Base-by-base conservation (phyloP, 2,888 invertebrate species). In the Thecocarcelia acutangulata region DNA sequence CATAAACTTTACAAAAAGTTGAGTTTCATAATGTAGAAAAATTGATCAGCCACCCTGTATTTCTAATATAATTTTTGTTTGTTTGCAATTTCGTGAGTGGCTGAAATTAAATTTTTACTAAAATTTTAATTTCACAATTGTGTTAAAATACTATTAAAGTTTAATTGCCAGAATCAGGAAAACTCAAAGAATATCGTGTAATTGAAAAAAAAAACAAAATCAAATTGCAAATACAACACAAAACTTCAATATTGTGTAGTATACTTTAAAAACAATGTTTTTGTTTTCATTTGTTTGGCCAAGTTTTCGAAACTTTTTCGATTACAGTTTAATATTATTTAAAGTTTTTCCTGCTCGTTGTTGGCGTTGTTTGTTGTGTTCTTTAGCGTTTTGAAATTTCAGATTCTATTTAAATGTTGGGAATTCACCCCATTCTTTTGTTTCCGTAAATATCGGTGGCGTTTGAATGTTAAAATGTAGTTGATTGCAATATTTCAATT, bases 291-390 rank as follows among this genome's bases (percentile, higher is more conserved):
- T 79, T 79, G 66, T 73, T 79, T 40, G 42, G 46, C 54, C 13
- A 70, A 81, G 68, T 73, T 77, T 76, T 54, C 8, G 69, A 82
- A 82, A 82, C 70, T 82, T 82, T 82, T 82, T 82, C 82, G 82
- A 82, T 82, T 82, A 82, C 82, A 82, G 50, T 82, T 82, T 82
- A 82, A 82, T 82, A 82, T 78, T 70, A 82, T 82, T 82, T 82
- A 75, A 78, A 82, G 76, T 81, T 80, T 76, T 44, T n/a, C 19
- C 3, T 40, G 70, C 54, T 54, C 17, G 42, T 15, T 74, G 48
- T 19, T 50, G 33, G 46, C 66, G 2, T 50, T 42, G n/a, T 28
- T 54, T 72, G 2, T 50, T 42, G n/a, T 28, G 59, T 17, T 1
- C 15, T 40, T 28, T 52, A 44, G 52, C 40, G 28, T 64, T 74